A percentile compares a stretch with the other conserved stretches of the same genome.
Evolutionary conservation across 2,888 invertebrate species (phyloP).

Genomic region (Incurvaria masculella): DNA sequence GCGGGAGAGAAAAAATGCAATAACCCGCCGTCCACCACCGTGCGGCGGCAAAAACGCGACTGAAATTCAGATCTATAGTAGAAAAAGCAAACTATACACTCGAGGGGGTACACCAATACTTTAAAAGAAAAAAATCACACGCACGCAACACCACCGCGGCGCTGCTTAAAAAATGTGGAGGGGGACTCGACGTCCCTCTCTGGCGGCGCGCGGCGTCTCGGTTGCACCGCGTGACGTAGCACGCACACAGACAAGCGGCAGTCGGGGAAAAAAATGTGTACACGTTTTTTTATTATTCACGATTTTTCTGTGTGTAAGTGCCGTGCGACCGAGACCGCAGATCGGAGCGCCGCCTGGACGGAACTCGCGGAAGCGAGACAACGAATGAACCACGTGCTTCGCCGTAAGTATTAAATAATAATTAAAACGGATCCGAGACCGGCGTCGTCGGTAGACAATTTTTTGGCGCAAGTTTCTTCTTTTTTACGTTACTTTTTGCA

Average conservation of each 20-base stretch:
- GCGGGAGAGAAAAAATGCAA: slow-evolving; percentile 41
- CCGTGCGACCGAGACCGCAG: slow-evolving; percentile 40
- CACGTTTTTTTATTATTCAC: slow-evolving; percentile 58
- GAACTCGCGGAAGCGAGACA: slow-evolving; percentile 23
- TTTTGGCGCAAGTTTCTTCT: slow-evolving; percentile 49
- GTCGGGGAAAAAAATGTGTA: slow-evolving; percentile 58
- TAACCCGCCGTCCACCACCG: slow-evolving; percentile 44
- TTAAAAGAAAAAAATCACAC: slow-evolving; percentile 57
- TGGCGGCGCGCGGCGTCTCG: slow-evolving; percentile 29
- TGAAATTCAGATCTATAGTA: slow-evolving; percentile 59
- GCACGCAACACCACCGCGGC: slow-evolving; percentile 42
- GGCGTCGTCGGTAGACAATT: slow-evolving; percentile 53
- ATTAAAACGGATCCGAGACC: slow-evolving; percentile 57
- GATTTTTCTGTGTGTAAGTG: slow-evolving; percentile 58
- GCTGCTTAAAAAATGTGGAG: slow-evolving; percentile 54
- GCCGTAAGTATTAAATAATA: slow-evolving; percentile 57
- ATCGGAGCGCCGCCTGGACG: slow-evolving; percentile 22
- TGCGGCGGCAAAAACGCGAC: slow-evolving; percentile 58
- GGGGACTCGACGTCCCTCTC: slow-evolving; percentile 33
- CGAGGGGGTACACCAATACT: slow-evolving; percentile 57
- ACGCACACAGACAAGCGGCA: slow-evolving; percentile 42
- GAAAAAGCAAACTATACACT: slow-evolving; percentile 57
- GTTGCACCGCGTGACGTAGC: slow-evolving; percentile 44
- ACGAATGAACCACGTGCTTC: slow-evolving; percentile 53
- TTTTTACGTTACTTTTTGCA: slow-evolving; percentile 48